Conservation (phyloP, 2,888 invertebrate species). For the Zelleria hepariella region DNA sequence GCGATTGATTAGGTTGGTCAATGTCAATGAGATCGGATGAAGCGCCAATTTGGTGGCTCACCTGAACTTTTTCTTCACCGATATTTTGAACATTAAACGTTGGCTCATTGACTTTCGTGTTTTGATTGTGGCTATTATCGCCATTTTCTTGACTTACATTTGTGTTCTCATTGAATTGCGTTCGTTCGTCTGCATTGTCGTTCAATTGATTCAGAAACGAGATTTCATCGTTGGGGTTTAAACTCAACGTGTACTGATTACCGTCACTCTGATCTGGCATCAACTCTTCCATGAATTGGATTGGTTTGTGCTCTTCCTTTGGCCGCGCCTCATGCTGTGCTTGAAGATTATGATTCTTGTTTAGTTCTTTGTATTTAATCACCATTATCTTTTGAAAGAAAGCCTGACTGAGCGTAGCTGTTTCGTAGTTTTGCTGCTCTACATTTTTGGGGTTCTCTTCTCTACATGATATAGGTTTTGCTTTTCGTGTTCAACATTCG, state of each 20-base stretch:
- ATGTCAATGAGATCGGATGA: too few relatives aligned
- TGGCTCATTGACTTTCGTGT: too few relatives aligned
- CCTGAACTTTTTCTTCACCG: too few relatives aligned
- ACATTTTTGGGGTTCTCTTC: not conserved
- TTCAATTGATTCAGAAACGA: not conserved
- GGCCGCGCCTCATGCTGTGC: not conserved
- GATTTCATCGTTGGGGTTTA: too few relatives aligned
- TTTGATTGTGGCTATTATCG: not conserved
- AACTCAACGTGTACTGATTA: too few relatives aligned
- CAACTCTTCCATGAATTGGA: not conserved
- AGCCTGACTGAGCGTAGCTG: not conserved
- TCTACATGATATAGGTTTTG: not conserved
- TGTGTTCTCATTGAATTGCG: not conserved
- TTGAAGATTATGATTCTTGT: not conserved
- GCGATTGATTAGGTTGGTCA: too few relatives aligned
- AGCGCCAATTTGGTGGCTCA: too few relatives aligned
- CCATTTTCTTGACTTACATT: not conserved
- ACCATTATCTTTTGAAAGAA: not conserved
- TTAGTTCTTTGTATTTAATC: not conserved
- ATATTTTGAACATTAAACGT: too few relatives aligned
- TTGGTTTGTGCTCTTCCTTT: not conserved
- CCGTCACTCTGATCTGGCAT: not conserved
- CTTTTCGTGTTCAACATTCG: not conserved
- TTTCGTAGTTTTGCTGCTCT: not conserved
- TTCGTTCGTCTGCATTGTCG: not conserved